phyloP scores from a whole-genome alignment of 2,888 invertebrate genomes.

The Mesopsocus fuscifrons region DNA sequence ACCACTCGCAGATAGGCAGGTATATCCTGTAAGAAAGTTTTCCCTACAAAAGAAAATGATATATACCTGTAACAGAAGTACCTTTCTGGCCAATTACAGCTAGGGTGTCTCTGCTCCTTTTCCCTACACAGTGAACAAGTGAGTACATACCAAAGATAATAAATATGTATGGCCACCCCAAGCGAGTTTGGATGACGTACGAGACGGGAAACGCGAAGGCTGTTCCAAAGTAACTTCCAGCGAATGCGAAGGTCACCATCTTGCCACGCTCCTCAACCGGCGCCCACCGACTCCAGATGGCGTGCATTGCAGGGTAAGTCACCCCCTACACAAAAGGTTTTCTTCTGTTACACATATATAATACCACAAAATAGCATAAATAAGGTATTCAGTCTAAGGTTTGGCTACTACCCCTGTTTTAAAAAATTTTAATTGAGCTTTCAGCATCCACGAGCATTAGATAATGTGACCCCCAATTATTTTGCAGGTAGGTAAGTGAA shows the following conservation, averaged over 20 bases:
- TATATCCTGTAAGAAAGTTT: no score
- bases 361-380: not conserved
- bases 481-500: no score
- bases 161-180: conserved; percentile 68
- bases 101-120: no score
- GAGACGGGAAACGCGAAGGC: conserved; percentile 65
- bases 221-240: conserved; percentile 71
- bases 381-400: no score
- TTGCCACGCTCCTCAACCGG: conserved; percentile 59
- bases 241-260: conserved; percentile 64
- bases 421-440: not conserved
- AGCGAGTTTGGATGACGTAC: conserved; percentile 46
- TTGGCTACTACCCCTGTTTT: no score
- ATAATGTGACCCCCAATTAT: no score
- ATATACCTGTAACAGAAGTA: no score
- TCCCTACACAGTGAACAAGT: no score
- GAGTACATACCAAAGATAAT: conserved; percentile 45
- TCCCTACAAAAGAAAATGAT: no score
- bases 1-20: no score
- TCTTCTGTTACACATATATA: conserved; percentile 17
- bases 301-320: conserved; percentile 62
- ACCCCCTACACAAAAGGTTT: conserved; percentile 38
- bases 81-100: no score
- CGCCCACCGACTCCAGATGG: conserved; percentile 70
- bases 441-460: no score